These are phyloP conservation scores for Nettapus auritus DNA, from an alignment of 2,113 vertebrate species.

Conservation along the genomic window DNA sequence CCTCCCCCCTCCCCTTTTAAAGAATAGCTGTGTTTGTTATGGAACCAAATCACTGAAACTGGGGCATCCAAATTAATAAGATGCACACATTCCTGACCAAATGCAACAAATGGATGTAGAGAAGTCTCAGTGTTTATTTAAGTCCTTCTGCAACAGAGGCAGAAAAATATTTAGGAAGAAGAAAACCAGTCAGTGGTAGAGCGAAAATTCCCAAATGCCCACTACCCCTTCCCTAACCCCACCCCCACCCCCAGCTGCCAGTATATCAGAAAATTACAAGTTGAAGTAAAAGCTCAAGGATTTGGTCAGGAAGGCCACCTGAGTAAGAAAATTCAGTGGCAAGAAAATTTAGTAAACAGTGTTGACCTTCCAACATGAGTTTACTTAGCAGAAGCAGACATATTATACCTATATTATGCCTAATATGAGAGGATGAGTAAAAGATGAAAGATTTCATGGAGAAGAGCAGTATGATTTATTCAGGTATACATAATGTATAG, in stretches of 20 bases:
- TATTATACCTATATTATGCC: not conserved
- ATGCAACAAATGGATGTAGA: not conserved
- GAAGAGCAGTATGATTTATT: not conserved
- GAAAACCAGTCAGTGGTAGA: not conserved
- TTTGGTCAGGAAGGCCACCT: not conserved
- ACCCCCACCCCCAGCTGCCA: not conserved
- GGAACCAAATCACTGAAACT: not conserved
- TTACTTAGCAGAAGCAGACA: not conserved
- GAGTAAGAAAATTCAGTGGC: not conserved
- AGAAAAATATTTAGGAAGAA: not conserved
- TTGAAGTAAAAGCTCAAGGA: not conserved
- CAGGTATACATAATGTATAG: constrained; percentile 18
- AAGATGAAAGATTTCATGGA: constrained; percentile 6
- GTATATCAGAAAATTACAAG: not conserved
- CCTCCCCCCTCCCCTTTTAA: not conserved
- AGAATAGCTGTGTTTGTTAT: not conserved
- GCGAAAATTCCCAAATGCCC: not conserved
- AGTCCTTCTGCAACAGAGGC: not conserved
- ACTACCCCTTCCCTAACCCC: rapidly evolving
- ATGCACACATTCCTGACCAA: not conserved
- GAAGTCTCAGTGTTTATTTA: not conserved
- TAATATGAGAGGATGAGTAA: not conserved
- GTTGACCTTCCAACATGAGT: not conserved
- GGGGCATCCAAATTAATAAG: not conserved
- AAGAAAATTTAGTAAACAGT: not conserved